A percentile compares a stretch with the other conserved stretches of the same genome.
Evolutionary conservation across 2,113 vertebrate genomes (phyloP).

Genomic region (Tenebrosternarchus preto): DNA sequence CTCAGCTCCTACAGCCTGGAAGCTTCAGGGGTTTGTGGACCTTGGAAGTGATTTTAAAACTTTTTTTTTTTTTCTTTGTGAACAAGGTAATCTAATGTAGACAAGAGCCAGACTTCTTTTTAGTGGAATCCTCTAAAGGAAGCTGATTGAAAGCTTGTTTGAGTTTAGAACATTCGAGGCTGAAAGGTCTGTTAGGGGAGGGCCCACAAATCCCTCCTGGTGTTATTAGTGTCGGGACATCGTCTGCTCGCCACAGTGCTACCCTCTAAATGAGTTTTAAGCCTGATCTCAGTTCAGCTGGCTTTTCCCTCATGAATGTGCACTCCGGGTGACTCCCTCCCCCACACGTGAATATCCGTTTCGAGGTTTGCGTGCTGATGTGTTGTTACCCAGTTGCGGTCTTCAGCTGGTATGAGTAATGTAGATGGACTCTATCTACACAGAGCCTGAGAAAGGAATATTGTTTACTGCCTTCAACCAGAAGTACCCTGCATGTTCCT

Average conservation of each 20-base stretch:
- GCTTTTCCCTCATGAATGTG: neutral
- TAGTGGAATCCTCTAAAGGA: conserved; percentile 8
- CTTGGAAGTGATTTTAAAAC: conserved; percentile 10
- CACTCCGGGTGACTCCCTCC: neutral
- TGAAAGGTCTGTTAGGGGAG: neutral
- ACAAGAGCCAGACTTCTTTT: neutral
- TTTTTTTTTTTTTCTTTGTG: neutral
- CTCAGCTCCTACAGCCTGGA: neutral
- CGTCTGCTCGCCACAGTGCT: neutral
- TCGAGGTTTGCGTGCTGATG: neutral
- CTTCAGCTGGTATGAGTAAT: conserved; percentile 27
- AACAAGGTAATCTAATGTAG: neutral
- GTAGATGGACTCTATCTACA: conserved; percentile 56
- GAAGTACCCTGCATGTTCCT: conserved; percentile 58
- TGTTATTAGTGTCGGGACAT: neutral
- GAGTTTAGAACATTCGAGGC: neutral
- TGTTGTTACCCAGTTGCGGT: neutral
- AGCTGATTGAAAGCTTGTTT: conserved; percentile 23
- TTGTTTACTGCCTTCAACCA: conserved; percentile 60
- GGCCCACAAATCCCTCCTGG: neutral
- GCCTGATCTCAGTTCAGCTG: neutral
- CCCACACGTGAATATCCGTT: neutral
- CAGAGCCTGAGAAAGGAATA: conserved; percentile 60
- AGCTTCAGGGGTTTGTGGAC: conserved; percentile 33
- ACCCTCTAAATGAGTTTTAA: neutral